A percentile compares a stretch with the other conserved stretches of the same genome.
Conservation (phyloP, 1,140 invertebrate genomes). For the Sinella curviseta region DNA sequence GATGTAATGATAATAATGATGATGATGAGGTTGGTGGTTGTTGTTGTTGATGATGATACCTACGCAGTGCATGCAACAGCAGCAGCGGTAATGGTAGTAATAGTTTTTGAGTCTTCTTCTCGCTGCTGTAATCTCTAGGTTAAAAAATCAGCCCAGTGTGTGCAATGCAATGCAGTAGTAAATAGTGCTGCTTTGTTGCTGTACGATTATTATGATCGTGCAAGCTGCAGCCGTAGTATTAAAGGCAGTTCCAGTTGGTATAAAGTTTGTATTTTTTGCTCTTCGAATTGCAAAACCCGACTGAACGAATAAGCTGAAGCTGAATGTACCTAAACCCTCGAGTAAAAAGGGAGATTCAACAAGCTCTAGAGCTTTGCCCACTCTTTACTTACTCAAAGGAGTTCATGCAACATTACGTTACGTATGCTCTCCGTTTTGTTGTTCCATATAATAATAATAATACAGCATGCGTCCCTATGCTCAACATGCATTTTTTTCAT, state of each 20-base stretch:
- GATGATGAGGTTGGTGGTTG: constrained; percentile 10
- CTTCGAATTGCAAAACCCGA: constrained; percentile 49
- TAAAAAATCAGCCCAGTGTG: too few relatives aligned
- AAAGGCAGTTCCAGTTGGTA: constrained; percentile 16
- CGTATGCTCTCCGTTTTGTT: constrained; percentile 2
- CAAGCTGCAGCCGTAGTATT: not conserved
- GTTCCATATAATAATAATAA: constrained; percentile 17
- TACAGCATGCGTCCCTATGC: constrained; percentile 11
- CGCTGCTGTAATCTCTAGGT: too few relatives aligned
- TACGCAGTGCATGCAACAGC: not conserved
- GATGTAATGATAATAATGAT: constrained; percentile 15
- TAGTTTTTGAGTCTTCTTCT: too few relatives aligned
- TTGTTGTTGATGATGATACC: not conserved
- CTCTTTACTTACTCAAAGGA: constrained; percentile 1
- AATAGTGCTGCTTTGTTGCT: not conserved
- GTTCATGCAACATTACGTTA: constrained; percentile 20
- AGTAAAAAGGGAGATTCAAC: constrained; percentile 17
- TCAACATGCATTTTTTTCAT: constrained; percentile 1
- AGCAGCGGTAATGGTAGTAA: not conserved
- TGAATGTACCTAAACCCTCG: constrained; percentile 27
- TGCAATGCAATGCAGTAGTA: too few relatives aligned
- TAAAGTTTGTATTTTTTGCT: constrained; percentile 36
- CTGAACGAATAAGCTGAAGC: constrained; percentile 35
- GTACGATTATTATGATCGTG: not conserved
- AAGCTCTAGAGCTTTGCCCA: not conserved